Conservation (phyloP, 2,113 vertebrate species). For the Sturnus vulgaris region DNA sequence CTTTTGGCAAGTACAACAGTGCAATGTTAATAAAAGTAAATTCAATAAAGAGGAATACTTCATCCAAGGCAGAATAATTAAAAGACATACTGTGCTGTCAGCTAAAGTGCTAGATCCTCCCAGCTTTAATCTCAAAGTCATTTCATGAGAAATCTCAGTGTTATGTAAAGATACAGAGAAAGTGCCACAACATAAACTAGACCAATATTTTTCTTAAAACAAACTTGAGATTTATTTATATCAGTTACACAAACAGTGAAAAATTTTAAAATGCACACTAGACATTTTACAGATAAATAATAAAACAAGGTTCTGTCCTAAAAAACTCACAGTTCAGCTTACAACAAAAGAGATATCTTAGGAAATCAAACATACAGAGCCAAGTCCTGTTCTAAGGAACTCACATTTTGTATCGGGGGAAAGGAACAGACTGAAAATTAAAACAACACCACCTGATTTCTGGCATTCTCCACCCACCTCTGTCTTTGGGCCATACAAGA, state of each 20-base stretch:
- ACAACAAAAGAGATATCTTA: background rate
- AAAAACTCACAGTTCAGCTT: background rate
- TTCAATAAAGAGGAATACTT: slow-evolving; percentile 64
- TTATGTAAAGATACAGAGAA: background rate
- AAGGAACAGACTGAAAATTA: background rate
- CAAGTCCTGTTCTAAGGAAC: background rate
- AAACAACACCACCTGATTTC: background rate
- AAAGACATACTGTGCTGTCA: slow-evolving; percentile 57
- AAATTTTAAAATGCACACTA: background rate
- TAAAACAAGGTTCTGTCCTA: background rate
- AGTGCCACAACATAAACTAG: background rate
- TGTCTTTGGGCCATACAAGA: background rate
- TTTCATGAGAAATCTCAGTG: background rate
- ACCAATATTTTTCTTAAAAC: background rate
- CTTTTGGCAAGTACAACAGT: slow-evolving; percentile 55
- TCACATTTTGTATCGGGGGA: background rate
- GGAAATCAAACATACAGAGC: background rate
- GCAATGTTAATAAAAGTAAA: slow-evolving; percentile 60
- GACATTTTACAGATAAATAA: slow-evolving; percentile 10
- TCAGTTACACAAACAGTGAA: slow-evolving; percentile 6
- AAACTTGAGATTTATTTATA: slow-evolving; percentile 24
- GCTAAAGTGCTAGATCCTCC: slow-evolving; percentile 31
- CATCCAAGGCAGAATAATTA: slow-evolving; percentile 65
- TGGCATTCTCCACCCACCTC: background rate
- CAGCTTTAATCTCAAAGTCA: slow-evolving; percentile 11